A percentile compares a stretch with the other conserved stretches of the same genome.
phyloP scores from a whole-genome alignment of 2,888 invertebrate species.

The Cyclophora albipunctata region DNA sequence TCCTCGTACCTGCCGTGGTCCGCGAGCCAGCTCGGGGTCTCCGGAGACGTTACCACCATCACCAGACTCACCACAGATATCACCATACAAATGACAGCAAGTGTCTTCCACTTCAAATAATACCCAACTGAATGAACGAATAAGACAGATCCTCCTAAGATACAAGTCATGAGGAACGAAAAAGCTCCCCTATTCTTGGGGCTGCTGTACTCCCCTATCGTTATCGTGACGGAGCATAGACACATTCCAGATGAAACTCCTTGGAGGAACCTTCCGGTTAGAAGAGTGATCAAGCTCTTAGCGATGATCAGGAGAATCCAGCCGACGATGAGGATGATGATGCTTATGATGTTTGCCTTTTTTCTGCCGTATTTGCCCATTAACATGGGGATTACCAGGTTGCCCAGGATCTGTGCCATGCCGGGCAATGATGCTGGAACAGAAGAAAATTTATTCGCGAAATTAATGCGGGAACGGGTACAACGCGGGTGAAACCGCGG shows the following conservation, averaged over 20 bases:
- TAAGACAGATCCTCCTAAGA: slow-evolving; percentile 77
- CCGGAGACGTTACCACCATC: slow-evolving; percentile 60
- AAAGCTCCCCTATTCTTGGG: slow-evolving; percentile 77
- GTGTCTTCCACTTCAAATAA: slow-evolving; percentile 69
- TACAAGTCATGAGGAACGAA: slow-evolving; percentile 72
- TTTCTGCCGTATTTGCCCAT: slow-evolving; percentile 71
- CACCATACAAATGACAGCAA: slow-evolving; percentile 61
- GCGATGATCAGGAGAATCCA: slow-evolving; percentile 67
- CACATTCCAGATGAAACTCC: slow-evolving; percentile 71
- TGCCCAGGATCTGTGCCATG: slow-evolving; percentile 33
- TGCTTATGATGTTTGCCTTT: slow-evolving; percentile 56
- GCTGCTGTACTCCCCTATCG: slow-evolving; percentile 74
- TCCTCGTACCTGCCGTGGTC: slow-evolving; percentile 67
- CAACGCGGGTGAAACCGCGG: too few species aligned
- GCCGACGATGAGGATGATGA: slow-evolving; percentile 57
- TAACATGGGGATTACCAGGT: slow-evolving; percentile 37
- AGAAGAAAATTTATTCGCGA: not conserved
- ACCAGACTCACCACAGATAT: slow-evolving; percentile 61
- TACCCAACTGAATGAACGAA: slow-evolving; percentile 77
- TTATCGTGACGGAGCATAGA: slow-evolving; percentile 59
- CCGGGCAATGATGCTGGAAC: slow-evolving; percentile 35
- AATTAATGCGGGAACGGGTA: too few species aligned
- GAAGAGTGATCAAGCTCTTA: slow-evolving; percentile 34
- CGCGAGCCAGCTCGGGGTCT: slow-evolving; percentile 80
- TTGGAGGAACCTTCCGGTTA: slow-evolving; percentile 42